Percentiles rank a stretch among this genome's conserved stretches.
Evolutionary conservation across 2,888 invertebrate genomes (phyloP).

Genomic region (Blastobasis adustella): DNA sequence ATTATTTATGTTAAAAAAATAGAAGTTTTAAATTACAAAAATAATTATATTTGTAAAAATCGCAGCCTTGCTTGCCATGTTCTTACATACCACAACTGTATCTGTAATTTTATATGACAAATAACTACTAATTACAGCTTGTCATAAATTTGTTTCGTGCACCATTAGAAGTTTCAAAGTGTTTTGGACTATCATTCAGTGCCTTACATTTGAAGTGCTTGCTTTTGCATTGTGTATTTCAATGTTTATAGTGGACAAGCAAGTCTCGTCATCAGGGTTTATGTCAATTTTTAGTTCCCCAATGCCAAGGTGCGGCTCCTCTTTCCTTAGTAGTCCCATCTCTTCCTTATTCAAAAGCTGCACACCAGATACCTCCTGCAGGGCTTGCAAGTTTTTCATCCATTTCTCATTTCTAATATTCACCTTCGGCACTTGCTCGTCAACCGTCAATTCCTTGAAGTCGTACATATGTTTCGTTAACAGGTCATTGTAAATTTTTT

Average conservation of each 20-base stretch:
- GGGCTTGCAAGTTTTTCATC: conserved; percentile 35
- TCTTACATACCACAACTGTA: not conserved
- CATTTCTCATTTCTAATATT: conserved; percentile 41
- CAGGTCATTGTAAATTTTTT: not conserved
- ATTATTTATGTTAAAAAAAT: not conserved
- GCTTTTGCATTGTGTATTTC: conserved; percentile 19
- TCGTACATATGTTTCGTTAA: conserved; percentile 27
- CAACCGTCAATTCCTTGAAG: conserved; percentile 23
- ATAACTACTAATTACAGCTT: too few relatives aligned
- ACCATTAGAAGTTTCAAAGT: not conserved
- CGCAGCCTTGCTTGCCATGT: not conserved
- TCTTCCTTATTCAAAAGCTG: conserved; percentile 38
- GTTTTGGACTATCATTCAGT: not conserved
- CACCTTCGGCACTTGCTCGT: not conserved
- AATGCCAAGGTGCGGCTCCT: conserved; percentile 16
- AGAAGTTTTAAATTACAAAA: not conserved
- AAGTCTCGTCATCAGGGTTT: conserved; percentile 17
- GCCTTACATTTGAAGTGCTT: conserved; percentile 1
- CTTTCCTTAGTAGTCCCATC: conserved; percentile 22
- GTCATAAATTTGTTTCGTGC: too few relatives aligned
- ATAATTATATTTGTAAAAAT: not conserved
- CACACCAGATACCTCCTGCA: conserved; percentile 32
- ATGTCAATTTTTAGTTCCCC: conserved; percentile 42
- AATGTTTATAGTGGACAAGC: conserved; percentile 32
- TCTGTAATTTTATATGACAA: not conserved